phyloP scores from a whole-genome alignment of 1,140 invertebrate genomes.

The Nebria ingens region DNA sequence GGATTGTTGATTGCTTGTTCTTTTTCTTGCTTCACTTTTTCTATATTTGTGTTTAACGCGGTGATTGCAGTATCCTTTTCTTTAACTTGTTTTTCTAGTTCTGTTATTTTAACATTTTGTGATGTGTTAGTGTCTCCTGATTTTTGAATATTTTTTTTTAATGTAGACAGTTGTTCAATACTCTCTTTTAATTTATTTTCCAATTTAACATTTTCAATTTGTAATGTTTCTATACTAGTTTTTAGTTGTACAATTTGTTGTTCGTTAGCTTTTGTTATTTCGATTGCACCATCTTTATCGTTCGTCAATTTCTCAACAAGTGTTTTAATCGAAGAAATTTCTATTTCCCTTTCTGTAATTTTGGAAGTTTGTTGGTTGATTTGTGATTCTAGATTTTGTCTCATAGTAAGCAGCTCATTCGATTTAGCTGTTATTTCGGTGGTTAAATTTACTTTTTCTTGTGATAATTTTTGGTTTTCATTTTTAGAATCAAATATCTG shows the following conservation, averaged over 20 bases:
- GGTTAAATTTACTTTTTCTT: slow-evolving; percentile 19
- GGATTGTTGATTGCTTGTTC: slow-evolving; percentile 2
- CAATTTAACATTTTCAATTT: slow-evolving; percentile 33
- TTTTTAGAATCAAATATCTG: slow-evolving; percentile 21
- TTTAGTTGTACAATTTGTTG: slow-evolving; percentile 12
- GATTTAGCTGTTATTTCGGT: slow-evolving; percentile 17
- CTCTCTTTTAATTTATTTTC: slow-evolving; percentile 25
- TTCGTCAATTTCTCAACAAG: slow-evolving; percentile 34
- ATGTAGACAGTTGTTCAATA: slow-evolving; percentile 13
- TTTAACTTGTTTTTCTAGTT: slow-evolving; percentile 21
- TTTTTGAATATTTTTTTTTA: slow-evolving; percentile 10
- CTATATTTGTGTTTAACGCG: slow-evolving; percentile 31
- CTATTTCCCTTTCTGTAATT: slow-evolving; percentile 32
- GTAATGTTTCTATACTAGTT: slow-evolving; percentile 18
- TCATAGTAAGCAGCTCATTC: slow-evolving; percentile 24
- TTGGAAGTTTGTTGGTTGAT: slow-evolving; percentile 33
- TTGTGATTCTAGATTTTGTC: slow-evolving; percentile 34
- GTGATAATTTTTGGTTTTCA: neutral
- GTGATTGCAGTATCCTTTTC: slow-evolving; percentile 31
- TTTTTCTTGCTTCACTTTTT: slow-evolving; percentile 18
- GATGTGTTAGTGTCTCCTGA: neutral
- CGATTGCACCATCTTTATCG: slow-evolving; percentile 32
- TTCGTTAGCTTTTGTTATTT: slow-evolving; percentile 8
- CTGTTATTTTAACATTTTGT: neutral
- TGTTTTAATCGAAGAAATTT: slow-evolving; percentile 28